Base-by-base conservation (phyloP, 2,888 invertebrate genomes). In the Trilocha varians region DNA sequence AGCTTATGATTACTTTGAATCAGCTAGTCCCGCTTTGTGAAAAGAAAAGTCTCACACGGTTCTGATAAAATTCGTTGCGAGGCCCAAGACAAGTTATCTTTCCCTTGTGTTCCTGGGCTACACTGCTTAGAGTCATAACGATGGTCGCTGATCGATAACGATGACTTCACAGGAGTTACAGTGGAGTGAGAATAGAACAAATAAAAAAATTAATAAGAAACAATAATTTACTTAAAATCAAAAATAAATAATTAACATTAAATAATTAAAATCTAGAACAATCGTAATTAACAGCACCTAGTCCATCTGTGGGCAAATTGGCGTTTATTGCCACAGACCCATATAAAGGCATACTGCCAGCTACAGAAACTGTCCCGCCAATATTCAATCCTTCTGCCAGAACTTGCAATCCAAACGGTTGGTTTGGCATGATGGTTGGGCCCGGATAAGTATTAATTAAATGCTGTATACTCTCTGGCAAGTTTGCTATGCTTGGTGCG, bases 321-420 rank as follows among this genome's bases (percentile, higher is more conserved):
- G 78, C 79, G 42, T 65, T 69, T 0, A 79, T 37, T 2, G 57
- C 50, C 0, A 78, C 74, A 3, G 66, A 56, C 8, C 73, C 71
- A 41, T 58, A 61, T 13, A 80, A 59, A 9, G 80, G 80, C 55
- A 78, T 57, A 32, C 55, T 64, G 0, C 79, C 80, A 49, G 53
- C 59, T 0, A 79, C 70, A 3, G 62, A 55, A 0, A 79, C 66
- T 1, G 53, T 51, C 0, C 80, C 80, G n/a, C 56, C 59, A 0
- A 78, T 65, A 55, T 77, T 59, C 8, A 79, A 50, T 3, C 63
- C 70, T 44, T 78, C 75, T 0, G 74, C 64, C 13, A 61, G 40
- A 9, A 79, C 52, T 32, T 65, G 62, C 0, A 80, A 49, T 0
- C 73, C 76, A 50, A 68, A 59, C 0, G 59, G 25, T 5, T 25